Evolutionary conservation across 2,888 invertebrate genomes (phyloP), one percentile per base, ranked within the genome.

Genomic region (Falcaria lacertinaria): DNA sequence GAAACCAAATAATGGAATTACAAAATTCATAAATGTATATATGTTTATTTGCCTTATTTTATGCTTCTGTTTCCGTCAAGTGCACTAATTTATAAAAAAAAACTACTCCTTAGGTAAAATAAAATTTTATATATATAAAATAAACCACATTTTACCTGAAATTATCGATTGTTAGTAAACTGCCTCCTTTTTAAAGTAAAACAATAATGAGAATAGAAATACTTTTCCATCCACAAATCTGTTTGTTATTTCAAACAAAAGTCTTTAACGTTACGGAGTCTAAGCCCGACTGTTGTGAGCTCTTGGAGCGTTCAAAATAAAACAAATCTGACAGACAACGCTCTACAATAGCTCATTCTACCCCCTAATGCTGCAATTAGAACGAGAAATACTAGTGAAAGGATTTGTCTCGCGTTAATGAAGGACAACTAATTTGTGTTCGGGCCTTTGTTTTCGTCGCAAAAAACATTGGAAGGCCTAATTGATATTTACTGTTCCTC

Each of bases 401-500:
- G 73, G 81, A 84, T 85, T 86, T 82, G 80, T 83, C 78, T 70
- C 58, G 65, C 69, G 57, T 70, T 83, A 83, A 85, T 82, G 81
- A 83, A 81, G 68, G 71, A 70, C 75, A 69, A 73, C 70, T 75
- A 80, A 82, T 75, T n/a, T 72, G 64, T 62, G 50, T 61, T 45
- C 58, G 45, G 52, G 54, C 62, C 58, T 69, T 68, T 69, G 61
- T 74, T 65, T 64, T 62, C 60, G 54, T 54, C 50, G 38, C 50
- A 57, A 57, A 62, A 71, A 73, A 69, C 65, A 70, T 63, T 49
- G 51, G 64, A 65, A 64, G 67, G 56, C 59, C 61, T 66, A 72
- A 75, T 75, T 76, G 66, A 68, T 75, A 75, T 76, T 76, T 72
- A 74, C 68, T 64, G 61, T 58, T 53, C 43, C 43, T 59, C 46